Conservation (phyloP, 2,113 vertebrate genomes). For the Eolophus roseicapilla region DNA sequence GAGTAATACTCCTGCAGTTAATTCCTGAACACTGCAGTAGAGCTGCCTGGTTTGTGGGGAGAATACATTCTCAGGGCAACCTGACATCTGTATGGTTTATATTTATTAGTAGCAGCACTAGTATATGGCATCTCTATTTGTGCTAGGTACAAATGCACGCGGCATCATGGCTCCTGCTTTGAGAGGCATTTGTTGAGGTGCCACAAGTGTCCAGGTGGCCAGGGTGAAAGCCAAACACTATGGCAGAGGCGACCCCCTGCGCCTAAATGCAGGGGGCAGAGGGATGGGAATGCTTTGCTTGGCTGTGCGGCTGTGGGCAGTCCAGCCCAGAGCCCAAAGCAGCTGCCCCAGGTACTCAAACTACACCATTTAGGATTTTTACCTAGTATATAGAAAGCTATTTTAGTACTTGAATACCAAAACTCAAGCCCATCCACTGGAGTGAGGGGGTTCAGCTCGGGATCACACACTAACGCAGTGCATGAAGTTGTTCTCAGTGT, state of each 20-base stretch:
- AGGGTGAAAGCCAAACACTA: accelerated
- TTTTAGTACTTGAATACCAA: background rate
- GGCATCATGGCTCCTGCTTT: background rate
- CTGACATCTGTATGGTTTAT: background rate
- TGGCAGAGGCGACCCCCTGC: accelerated
- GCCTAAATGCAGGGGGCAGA: background rate
- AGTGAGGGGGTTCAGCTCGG: accelerated
- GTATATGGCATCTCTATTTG: background rate
- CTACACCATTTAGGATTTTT: accelerated
- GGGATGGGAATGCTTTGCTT: background rate
- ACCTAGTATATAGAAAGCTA: accelerated
- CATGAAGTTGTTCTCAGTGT: accelerated
- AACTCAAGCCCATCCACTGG: accelerated
- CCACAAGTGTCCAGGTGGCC: accelerated
- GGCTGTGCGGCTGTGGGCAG: background rate
- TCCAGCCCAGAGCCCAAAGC: background rate
- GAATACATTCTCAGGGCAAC: background rate
- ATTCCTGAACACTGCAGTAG: background rate
- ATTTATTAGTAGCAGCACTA: background rate
- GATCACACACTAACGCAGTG: accelerated
- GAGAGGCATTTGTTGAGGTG: background rate
- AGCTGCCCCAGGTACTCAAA: background rate
- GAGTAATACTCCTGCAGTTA: conserved; percentile 6
- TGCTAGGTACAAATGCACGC: background rate
- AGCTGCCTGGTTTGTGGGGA: background rate